Conservation (phyloP, 2,888 invertebrate species). For the Amphimallon solstitiale region DNA sequence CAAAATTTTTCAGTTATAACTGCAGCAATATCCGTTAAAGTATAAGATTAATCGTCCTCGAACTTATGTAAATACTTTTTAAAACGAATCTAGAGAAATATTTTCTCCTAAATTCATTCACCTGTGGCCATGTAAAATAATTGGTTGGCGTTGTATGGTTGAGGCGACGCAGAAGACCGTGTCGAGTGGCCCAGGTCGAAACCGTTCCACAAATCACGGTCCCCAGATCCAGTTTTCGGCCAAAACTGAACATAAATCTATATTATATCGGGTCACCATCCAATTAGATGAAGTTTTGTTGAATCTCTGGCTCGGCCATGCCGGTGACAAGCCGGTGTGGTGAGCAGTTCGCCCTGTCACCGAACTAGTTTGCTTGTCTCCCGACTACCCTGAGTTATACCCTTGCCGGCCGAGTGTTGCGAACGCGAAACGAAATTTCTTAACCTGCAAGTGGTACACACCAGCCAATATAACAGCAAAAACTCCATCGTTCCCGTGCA, state of each 20-base stretch:
- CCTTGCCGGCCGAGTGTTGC: conserved; percentile 13
- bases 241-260: conserved; percentile 62
- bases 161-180: conserved; percentile 36
- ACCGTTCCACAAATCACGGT: conserved; percentile 58
- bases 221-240: conserved; percentile 57
- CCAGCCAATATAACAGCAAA: not conserved
- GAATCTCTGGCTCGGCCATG: conserved; percentile 49
- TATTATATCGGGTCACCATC: conserved; percentile 61
- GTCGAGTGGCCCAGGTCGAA: conserved; percentile 41
- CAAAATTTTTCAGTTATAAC: too few relatives aligned
- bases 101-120: conserved; percentile 38
- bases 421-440: conserved; percentile 35
- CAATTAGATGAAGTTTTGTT: conserved; percentile 61
- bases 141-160: conserved; percentile 39
- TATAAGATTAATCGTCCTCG: not conserved
- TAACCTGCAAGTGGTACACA: conserved; percentile 1
- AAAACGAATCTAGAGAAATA: conserved; percentile 37
- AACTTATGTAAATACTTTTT: conserved; percentile 26
- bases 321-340: conserved; percentile 54
- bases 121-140: conserved; percentile 48
- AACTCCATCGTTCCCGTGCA: conserved; percentile 1
- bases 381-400: conserved; percentile 37
- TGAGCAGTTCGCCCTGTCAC: conserved; percentile 46
- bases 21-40: too few relatives aligned
- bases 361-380: conserved; percentile 48